These are phyloP conservation scores for Eristalis tenax DNA, from an alignment of 2,888 invertebrate species.

Conservation along the genomic window DNA sequence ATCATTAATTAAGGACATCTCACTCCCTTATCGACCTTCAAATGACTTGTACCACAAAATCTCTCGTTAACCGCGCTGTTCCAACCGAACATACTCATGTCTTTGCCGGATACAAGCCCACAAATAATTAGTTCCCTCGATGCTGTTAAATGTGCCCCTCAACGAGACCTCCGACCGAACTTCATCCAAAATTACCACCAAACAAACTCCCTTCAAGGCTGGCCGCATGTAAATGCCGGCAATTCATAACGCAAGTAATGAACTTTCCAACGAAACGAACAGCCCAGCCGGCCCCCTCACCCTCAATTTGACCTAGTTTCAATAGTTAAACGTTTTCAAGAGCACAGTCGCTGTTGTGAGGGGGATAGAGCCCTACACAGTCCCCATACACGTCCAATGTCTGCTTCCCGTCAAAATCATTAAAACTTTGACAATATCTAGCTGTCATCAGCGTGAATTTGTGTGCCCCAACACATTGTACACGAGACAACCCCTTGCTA, in stretches of 20 bases:
- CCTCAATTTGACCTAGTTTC: not conserved
- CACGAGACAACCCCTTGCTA: not conserved
- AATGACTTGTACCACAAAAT: not conserved
- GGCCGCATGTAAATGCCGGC: not conserved
- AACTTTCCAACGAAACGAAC: not conserved
- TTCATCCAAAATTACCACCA: not conserved
- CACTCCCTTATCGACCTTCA: not conserved
- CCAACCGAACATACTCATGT: not conserved
- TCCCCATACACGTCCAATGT: not conserved
- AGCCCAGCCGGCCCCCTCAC: not conserved
- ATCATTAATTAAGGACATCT: not conserved
- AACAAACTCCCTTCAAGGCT: not conserved
- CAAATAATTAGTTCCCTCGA: not conserved
- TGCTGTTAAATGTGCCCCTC: not conserved
- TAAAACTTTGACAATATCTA: conserved; percentile 6
- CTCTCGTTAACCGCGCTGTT: not conserved
- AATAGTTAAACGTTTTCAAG: not conserved
- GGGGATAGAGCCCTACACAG: not conserved
- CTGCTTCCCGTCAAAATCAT: conserved; percentile 8
- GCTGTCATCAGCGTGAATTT: not conserved
- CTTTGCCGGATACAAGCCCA: not conserved
- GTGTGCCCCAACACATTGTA: not conserved
- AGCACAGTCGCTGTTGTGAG: not conserved
- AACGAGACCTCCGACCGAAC: not conserved
- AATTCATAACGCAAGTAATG: conserved; percentile 2